Conservation (phyloP, 2,888 invertebrate species). For the Ophion ellenae region DNA sequence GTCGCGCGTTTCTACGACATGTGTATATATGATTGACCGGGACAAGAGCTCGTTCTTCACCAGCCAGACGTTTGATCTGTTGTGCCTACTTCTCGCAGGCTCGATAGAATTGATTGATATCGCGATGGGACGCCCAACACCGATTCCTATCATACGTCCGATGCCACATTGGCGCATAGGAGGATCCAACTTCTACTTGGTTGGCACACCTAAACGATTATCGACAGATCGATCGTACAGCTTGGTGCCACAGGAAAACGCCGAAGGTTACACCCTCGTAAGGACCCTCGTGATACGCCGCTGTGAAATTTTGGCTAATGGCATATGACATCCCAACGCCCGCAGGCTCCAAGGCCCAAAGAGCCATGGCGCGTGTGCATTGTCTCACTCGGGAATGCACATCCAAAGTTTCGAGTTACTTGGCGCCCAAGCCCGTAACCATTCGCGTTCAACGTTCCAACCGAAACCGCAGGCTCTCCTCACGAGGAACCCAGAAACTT, state of each 20-base stretch:
- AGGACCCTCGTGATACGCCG: constrained; percentile 7
- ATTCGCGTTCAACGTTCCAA: constrained; percentile 71
- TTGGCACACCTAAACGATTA: neutral
- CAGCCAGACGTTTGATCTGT: neutral
- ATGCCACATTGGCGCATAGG: neutral
- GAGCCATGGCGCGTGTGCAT: constrained; percentile 68
- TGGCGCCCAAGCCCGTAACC: constrained; percentile 79
- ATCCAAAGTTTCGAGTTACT: constrained; percentile 81
- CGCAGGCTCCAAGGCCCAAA: constrained; percentile 39
- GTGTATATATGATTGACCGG: constrained; percentile 7
- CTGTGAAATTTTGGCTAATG: constrained; percentile 68
- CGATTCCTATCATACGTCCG: neutral
- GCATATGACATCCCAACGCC: constrained; percentile 73
- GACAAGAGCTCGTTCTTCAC: neutral
- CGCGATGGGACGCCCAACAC: neutral
- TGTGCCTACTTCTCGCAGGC: neutral
- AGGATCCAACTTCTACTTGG: no score
- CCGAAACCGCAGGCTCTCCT: constrained; percentile 56
- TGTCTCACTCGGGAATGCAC: constrained; percentile 75
- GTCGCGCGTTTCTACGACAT: neutral
- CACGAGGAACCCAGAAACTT: constrained; percentile 35
- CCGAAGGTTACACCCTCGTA: constrained; percentile 3
- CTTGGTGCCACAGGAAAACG: neutral
- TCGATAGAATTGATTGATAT: constrained; percentile 14
- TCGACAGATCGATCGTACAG: neutral